Percentiles rank a stretch among this genome's conserved stretches.
Conservation (phyloP, 2,888 invertebrate genomes). For the Drosophila algonquin region DNA sequence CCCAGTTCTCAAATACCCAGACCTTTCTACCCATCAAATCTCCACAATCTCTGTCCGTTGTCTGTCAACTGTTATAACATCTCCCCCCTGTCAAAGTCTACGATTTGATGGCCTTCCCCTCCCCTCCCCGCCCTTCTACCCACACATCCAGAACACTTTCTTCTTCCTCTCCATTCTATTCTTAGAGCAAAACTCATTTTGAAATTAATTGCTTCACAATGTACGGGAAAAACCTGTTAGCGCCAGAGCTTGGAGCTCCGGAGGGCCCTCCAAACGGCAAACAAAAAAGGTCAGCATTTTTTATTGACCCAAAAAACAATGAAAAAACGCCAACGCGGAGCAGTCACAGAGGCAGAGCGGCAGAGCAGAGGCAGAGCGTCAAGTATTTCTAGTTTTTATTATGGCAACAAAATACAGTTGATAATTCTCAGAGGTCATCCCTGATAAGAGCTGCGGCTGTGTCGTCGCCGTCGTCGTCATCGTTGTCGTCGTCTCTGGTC, state of each 20-base stretch:
- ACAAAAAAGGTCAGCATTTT: conserved; percentile 60
- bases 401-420: conserved; percentile 49
- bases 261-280: conserved; percentile 36
- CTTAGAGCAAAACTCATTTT: conserved; percentile 28
- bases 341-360: background rate
- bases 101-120: conserved; percentile 3
- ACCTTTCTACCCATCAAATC: background rate
- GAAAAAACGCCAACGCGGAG: conserved; percentile 17
- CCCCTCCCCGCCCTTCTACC: no score
- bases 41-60: background rate
- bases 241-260: conserved; percentile 29
- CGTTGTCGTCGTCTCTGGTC: background rate
- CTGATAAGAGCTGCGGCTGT: conserved; percentile 49
- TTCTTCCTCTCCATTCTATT: conserved; percentile 5
- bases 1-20: no score
- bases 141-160: conserved; percentile 4
- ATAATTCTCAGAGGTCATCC: conserved; percentile 50
- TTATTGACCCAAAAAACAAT: conserved; percentile 54
- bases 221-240: conserved; percentile 47
- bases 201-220: conserved; percentile 48
- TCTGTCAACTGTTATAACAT: background rate
- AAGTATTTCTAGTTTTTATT: conserved; percentile 37
- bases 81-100: background rate
- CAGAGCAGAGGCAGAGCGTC: conserved; percentile 27
- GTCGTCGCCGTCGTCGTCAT: conserved; percentile 1